A percentile compares a stretch with the other conserved stretches of the same genome.
These are phyloP conservation scores for Pipistrellus nathusii DNA, from an alignment of 2,797 vertebrate species.

Conservation along the genomic window DNA sequence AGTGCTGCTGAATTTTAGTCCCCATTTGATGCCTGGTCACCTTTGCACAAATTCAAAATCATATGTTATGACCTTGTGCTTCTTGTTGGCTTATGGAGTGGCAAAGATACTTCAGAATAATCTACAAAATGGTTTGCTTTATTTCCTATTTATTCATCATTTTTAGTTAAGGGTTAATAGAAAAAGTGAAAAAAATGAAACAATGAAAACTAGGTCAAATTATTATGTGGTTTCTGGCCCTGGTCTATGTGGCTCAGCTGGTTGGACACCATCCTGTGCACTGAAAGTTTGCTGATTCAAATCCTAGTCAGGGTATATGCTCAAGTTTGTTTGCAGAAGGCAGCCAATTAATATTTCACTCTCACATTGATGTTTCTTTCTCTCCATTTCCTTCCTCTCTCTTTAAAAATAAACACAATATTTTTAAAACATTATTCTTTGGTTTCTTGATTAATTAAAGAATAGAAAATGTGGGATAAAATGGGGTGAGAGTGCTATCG, in stretches of 20 bases:
- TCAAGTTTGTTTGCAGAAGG: no score
- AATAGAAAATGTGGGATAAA: neutral
- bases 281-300: neutral
- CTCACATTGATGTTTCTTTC: no score
- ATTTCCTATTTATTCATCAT: neutral
- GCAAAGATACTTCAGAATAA: neutral
- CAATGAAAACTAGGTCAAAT: neutral
- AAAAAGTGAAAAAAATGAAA: slow-evolving; percentile 34
- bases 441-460: neutral
- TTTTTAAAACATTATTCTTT: neutral
- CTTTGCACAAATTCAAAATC: neutral
- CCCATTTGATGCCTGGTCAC: neutral
- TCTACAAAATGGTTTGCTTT: neutral
- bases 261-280: neutral
- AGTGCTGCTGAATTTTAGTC: neutral
- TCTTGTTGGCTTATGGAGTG: neutral
- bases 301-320: neutral
- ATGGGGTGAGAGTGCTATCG: neutral
- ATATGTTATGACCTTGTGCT: neutral
- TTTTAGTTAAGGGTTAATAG: neutral
- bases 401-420: neutral
- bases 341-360: neutral
- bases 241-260: neutral
- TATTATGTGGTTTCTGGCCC: neutral
- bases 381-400: neutral